phyloP scores from a whole-genome alignment of 2,888 invertebrate genomes.

The Drosophila mercatorum region DNA sequence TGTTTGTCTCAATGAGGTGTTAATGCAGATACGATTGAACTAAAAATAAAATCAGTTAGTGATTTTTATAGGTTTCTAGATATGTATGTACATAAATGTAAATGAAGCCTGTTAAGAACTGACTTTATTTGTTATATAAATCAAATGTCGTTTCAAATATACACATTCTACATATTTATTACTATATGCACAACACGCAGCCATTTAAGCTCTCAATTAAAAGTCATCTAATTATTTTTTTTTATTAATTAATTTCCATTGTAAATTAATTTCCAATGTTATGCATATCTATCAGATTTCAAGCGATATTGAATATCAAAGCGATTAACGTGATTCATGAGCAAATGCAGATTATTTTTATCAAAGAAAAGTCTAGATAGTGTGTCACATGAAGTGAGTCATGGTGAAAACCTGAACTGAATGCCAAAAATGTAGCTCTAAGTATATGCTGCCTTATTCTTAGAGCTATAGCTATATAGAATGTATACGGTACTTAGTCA shows the following conservation, averaged over 20 bases:
- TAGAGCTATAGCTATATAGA: not conserved
- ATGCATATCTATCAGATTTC: constrained; percentile 6
- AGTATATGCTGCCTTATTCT: not conserved
- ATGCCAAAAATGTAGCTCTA: constrained; percentile 33
- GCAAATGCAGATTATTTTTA: constrained; percentile 17
- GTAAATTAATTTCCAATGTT: not conserved
- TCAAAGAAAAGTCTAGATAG: constrained; percentile 29
- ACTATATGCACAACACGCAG: too few species aligned
- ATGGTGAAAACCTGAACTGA: constrained; percentile 41
- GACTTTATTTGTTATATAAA: not conserved
- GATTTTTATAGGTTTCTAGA: not conserved
- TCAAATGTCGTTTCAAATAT: too few species aligned
- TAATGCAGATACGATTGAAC: not conserved
- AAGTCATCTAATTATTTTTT: not conserved
- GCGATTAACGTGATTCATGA: constrained; percentile 36
- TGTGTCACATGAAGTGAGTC: constrained; percentile 49
- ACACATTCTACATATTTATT: not conserved
- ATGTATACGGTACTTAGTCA: constrained; percentile 24
- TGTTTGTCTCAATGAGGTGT: not conserved
- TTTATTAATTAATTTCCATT: constrained; percentile 4
- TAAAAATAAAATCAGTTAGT: not conserved
- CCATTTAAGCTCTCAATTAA: too few species aligned
- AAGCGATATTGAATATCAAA: constrained; percentile 13
- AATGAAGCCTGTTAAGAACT: not conserved
- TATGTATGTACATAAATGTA: not conserved